Base-by-base conservation (phyloP, 2,113 vertebrate species). In the Gymnobelideus leadbeateri region DNA sequence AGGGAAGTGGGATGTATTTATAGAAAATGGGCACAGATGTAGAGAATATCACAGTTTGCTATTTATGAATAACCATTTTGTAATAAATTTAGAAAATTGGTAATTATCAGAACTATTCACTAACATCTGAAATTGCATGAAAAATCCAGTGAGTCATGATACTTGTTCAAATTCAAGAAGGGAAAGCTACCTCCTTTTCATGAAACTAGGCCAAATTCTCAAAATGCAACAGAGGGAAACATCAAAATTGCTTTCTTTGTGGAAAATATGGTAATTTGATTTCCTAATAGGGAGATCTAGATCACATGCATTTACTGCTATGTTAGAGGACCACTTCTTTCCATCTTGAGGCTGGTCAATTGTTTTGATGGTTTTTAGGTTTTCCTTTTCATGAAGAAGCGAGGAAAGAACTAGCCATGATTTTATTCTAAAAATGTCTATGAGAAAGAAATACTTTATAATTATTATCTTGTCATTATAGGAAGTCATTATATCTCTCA, bases 101-200 rank as follows among this genome's bases (percentile, higher is more conserved):
- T 77, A 68, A 91, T 95, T 90, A n/a, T 91, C 23, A 54, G 37
- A 54, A 53, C 9, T 31, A 50, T 77, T 95, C 92, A 84, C 92
- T 91, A 53, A 49, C 12, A 43, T 43, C 43, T 90, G 26, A 77
- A 53, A 53, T n/a, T 54, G 91, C 14, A 90, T 49, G 90, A 53
- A 95, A 90, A 93, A 16, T 28, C 54, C 26, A 91, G 24, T 77
- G 54, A 47, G 24, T 93, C 43, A 50, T 53, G 28, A 92, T 23
- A 68, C 37, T 84, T 84, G 68, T 43, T 84, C 68, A 84, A 43
- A 84, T 84, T 84, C 68, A 84, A 43, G 68, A 84, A 84, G 68
- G 68, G 68, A 84, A 43, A 90, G 26, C 24, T 37, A 12, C 53
- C 31, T 95, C 31, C 23, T 54, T 92, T 95, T 84, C 43, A 84